Percentiles rank a stretch among this genome's conserved stretches.
phyloP scores from a whole-genome alignment of 2,888 invertebrate genomes.

The Tenthredo notha region DNA sequence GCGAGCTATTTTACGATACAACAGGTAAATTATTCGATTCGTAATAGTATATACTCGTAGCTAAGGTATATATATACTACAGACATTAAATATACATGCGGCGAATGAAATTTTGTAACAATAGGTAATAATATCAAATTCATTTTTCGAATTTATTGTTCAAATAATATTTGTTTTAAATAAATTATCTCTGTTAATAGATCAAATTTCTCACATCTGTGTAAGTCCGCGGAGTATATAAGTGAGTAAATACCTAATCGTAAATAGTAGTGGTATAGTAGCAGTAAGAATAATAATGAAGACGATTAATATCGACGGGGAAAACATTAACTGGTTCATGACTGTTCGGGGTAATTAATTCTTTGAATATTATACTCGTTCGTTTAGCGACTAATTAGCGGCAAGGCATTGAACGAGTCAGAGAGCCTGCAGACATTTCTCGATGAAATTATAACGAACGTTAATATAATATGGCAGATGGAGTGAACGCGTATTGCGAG shows the following conservation, averaged over 20 bases:
- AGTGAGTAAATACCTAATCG: background rate
- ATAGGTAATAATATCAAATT: background rate
- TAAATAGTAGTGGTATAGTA: background rate
- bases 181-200: background rate
- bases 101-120: background rate
- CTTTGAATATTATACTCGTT: slow-evolving; percentile 36
- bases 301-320: slow-evolving; percentile 43
- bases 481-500: background rate
- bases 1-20: slow-evolving; percentile 34
- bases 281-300: slow-evolving; percentile 23
- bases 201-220: background rate
- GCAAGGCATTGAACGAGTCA: slow-evolving; percentile 1
- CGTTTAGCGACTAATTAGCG: slow-evolving; percentile 48
- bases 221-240: background rate
- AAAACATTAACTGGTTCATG: slow-evolving; percentile 35
- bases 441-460: slow-evolving; percentile 16
- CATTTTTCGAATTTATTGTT: background rate
- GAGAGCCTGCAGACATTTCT: background rate
- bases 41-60: slow-evolving; percentile 36
- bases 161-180: background rate
- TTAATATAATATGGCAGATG: slow-evolving; percentile 2
- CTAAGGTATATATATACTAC: background rate
- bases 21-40: slow-evolving; percentile 42
- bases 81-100: background rate
- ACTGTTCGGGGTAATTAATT: slow-evolving; percentile 43